Conservation (phyloP, 2,888 invertebrate genomes). For the Leptinotarsa juncta region DNA sequence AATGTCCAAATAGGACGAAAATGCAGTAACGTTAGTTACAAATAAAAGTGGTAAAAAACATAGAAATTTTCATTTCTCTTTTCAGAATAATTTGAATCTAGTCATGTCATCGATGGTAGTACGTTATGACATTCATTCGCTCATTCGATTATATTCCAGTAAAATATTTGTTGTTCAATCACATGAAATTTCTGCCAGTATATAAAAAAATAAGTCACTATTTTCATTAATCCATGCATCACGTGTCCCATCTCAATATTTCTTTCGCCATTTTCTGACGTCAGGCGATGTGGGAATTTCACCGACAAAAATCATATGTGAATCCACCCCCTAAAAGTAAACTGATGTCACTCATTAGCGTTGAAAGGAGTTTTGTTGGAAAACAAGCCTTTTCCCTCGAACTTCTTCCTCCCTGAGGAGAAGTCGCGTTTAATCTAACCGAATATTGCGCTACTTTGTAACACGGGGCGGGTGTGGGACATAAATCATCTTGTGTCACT, state of each 20-base stretch:
- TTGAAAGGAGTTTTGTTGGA: conserved; percentile 21
- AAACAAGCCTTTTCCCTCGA: conserved; percentile 24
- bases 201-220: too few relatives aligned
- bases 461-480: conserved; percentile 4
- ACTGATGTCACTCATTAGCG: conserved; percentile 27
- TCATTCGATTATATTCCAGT: too few relatives aligned
- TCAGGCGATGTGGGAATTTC: conserved; percentile 15
- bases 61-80: too few relatives aligned
- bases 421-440: conserved; percentile 14
- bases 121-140: too few relatives aligned
- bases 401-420: neutral
- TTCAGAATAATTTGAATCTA: too few relatives aligned
- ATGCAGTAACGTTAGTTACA: too few relatives aligned
- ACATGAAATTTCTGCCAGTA: too few relatives aligned
- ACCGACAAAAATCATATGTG: conserved; percentile 5
- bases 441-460: conserved; percentile 22
- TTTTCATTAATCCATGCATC: neutral
- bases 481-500: conserved; percentile 21
- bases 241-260: neutral
- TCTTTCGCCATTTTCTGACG: neutral
- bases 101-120: too few relatives aligned
- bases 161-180: too few relatives aligned
- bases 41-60: too few relatives aligned
- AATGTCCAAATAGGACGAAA: too few relatives aligned
- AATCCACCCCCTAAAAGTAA: conserved; percentile 19